Percentiles rank a stretch among this genome's conserved stretches.
phyloP scores from a whole-genome alignment of 2,113 vertebrate genomes.

The Crocuta crocuta region DNA sequence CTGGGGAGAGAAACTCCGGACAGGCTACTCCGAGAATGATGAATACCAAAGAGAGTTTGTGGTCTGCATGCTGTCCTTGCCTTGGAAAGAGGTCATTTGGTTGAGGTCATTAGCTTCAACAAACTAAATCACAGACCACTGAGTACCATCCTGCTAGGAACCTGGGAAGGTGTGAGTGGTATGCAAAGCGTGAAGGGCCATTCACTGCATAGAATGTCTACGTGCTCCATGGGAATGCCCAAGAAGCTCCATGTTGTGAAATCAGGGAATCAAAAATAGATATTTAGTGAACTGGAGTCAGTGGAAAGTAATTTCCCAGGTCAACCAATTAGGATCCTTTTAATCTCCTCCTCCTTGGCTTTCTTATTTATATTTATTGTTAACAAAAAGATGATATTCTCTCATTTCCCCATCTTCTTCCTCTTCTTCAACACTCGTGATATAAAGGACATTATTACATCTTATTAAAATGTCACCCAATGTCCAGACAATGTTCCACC shows the following conservation, averaged over 20 bases:
- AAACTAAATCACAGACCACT: background rate
- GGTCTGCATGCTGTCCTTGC: background rate
- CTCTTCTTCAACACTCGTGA: constrained; percentile 97
- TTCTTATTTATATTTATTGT: background rate
- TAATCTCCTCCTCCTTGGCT: constrained; percentile 50
- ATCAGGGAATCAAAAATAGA: background rate
- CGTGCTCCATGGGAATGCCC: background rate
- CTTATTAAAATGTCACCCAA: background rate
- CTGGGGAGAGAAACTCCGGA: background rate
- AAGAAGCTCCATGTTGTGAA: background rate
- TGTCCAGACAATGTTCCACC: background rate
- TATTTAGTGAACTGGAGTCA: background rate
- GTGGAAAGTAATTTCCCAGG: background rate
- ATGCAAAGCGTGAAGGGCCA: background rate
- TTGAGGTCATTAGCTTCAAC: background rate
- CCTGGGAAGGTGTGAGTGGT: background rate
- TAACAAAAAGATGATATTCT: constrained; percentile 65
- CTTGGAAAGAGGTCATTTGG: background rate
- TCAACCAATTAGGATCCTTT: background rate
- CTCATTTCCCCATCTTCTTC: constrained; percentile 98
- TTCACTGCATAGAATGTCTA: background rate
- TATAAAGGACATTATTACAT: constrained; percentile 96
- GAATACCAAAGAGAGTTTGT: background rate
- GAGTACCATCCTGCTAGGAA: background rate
- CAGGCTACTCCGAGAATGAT: background rate